phyloP scores from a whole-genome alignment of 2,797 vertebrate genomes.

The Leptatherina wallacei region DNA sequence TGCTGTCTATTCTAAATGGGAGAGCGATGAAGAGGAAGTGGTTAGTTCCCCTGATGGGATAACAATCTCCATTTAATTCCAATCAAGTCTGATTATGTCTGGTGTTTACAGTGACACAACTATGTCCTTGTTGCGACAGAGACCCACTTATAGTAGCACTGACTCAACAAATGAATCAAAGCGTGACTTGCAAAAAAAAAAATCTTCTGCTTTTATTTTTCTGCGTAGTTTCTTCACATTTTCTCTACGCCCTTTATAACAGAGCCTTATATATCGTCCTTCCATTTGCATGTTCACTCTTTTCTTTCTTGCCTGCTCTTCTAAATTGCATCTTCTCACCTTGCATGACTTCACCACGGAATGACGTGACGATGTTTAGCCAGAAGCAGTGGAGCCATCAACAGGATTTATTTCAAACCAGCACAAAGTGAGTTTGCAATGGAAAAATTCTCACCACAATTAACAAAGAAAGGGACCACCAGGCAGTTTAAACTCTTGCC shows the following conservation, averaged over 20 bases:
- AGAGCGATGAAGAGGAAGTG: constrained; percentile 29
- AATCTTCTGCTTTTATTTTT: too few relatives aligned
- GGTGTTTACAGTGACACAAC: constrained; percentile 25
- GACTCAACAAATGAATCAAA: too few relatives aligned
- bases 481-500: constrained; percentile 10
- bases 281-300: neutral
- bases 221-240: too few relatives aligned
- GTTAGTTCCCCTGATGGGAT: constrained; percentile 33
- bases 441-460: constrained; percentile 53
- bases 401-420: constrained; percentile 45
- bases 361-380: constrained; percentile 26
- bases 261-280: neutral
- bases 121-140: constrained; percentile 6
- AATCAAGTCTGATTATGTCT: constrained; percentile 30
- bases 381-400: constrained; percentile 35
- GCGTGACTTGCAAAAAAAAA: neutral
- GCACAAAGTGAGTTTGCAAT: constrained; percentile 40
- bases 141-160: constrained; percentile 4
- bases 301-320: neutral
- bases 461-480: constrained; percentile 46
- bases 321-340: constrained; percentile 25
- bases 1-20: constrained; percentile 31
- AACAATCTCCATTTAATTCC: constrained; percentile 44
- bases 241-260: neutral
- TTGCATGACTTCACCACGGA: constrained; percentile 33